Base-by-base conservation (phyloP, 53 echinoderm and acorn worm genomes). In the Paracentrotus lividus region DNA sequence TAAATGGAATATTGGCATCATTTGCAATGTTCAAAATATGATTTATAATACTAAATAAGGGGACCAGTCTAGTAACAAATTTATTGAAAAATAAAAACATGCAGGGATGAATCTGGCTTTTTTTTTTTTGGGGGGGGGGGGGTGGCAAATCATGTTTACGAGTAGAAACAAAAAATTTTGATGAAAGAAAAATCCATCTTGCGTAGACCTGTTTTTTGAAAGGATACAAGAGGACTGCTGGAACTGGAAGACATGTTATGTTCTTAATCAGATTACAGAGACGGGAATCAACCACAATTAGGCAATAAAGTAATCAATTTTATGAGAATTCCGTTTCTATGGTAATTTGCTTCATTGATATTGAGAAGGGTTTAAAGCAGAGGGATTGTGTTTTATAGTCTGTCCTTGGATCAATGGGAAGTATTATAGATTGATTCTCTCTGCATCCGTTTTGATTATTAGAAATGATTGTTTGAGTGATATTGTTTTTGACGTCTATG, bases 281-380 rank as follows among this genome's bases (percentile, higher is more conserved):
- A 14, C 24, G 23, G 75, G 75, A 72, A 68, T 75, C 42, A 33
- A 51, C 67, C 18, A 16, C 67, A 32, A 90, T 90, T 90, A 90
- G 44, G 75, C 45, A 49, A 72, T 90, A 51, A 75, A 49, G 72
- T 90, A 90, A 75, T 90, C 91, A 75, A 68, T 18, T 92, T 42
- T 81, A 56, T 90, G 90, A 69, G 75, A 68, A 68, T 72, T 68
- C 72, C 52, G 49, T 90, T 90, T 69, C 90, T 67, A 90, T 90
- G 90, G 75, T 90, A 44, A 90, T 49, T 75, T 72, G 16, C 24
- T 72, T 72, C 27, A 8, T 56, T 92, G 57, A 57, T 57, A 57
- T 57, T n/a, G 91, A 91, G 34, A 31, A 64, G 76, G 72, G 47
- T 44, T 47, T 26, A 47, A 44, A 81, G 44, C 45, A 49, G n/a